Base-by-base conservation (phyloP, 2,888 invertebrate species). In the Drosophila planitibia region DNA sequence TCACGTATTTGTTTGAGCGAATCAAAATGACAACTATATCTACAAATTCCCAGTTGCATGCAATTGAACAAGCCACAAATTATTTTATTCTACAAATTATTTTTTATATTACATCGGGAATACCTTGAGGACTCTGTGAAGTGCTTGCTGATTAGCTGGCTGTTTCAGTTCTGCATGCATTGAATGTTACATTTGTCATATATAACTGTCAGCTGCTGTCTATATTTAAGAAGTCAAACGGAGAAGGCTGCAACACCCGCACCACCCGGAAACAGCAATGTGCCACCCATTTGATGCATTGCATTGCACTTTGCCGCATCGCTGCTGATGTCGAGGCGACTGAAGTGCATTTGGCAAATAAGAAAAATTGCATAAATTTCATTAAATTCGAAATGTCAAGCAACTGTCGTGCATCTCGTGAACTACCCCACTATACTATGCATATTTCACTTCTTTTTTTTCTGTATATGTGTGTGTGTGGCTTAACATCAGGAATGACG, bases 361-460 rank as follows among this genome's bases (percentile, higher is more conserved):
- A 87, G 89, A 86, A 85, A 88, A 85, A 88, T 85, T 88, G 89
- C 89, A 90, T 91, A 91, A 87, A 91, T 90, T 90, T 90, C 83
- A 91, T 91, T 90, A 90, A 88, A 89, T 82, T 89, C 85, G 83
- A 86, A 86, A 89, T 89, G 85, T 86, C 85, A 84, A 84, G 84
- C 82, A 78, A 83, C 78, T 86, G 88, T 87, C 89, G 85, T 62
- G 76, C 72, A 70, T 70, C 65, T 70, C 57, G 22, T 62, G 71
- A 66, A 35, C 80, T 71, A 53, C 49, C 63, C 59, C 49, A 47
- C 37, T 39, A 14, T 1, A 28, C 57, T 62, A 69, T 69, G 62
- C 57, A 79, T 69, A 70, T 70, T 67, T 59, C 53, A 44, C 33
- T 19, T 66, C 44, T 47, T 47, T 25, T 47, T 7, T 16, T 35